Evolutionary conservation across 2,113 vertebrate genomes (phyloP).

Genomic region (Circaetus gallicus): DNA sequence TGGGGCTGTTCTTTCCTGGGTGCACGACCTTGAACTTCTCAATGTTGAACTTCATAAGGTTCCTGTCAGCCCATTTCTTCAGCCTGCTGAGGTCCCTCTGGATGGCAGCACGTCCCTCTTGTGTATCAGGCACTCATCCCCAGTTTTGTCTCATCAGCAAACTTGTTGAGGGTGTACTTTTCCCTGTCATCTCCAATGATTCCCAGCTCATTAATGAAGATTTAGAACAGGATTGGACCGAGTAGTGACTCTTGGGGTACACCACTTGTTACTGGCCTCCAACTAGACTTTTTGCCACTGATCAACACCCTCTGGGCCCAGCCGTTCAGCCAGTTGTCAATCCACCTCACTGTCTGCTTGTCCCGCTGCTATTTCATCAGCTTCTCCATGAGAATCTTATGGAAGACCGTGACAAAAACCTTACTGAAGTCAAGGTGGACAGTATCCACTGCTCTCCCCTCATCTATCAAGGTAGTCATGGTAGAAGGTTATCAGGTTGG

Average conservation of each 20-base stretch:
- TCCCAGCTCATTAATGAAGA: background rate
- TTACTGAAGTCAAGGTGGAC: background rate
- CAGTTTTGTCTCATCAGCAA: background rate
- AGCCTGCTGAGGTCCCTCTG: background rate
- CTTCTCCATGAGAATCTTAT: background rate
- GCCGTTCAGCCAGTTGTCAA: background rate
- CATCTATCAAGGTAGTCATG: background rate
- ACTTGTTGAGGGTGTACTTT: background rate
- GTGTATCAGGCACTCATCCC: accelerated
- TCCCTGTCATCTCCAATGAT: background rate
- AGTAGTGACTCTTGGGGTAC: background rate
- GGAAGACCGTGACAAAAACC: background rate
- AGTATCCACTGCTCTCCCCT: background rate
- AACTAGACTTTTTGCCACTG: background rate
- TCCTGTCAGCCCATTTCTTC: background rate
- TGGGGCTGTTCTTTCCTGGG: background rate
- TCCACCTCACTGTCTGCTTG: background rate
- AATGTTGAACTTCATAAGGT: background rate
- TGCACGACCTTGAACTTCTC: background rate
- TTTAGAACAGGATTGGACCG: background rate
- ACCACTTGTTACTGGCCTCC: background rate
- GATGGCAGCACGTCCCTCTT: background rate
- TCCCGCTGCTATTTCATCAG: background rate
- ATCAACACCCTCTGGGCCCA: background rate
- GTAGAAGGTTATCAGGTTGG: background rate